Base-by-base conservation (phyloP, 1,140 invertebrate species). In the Eurosta solidaginis region DNA sequence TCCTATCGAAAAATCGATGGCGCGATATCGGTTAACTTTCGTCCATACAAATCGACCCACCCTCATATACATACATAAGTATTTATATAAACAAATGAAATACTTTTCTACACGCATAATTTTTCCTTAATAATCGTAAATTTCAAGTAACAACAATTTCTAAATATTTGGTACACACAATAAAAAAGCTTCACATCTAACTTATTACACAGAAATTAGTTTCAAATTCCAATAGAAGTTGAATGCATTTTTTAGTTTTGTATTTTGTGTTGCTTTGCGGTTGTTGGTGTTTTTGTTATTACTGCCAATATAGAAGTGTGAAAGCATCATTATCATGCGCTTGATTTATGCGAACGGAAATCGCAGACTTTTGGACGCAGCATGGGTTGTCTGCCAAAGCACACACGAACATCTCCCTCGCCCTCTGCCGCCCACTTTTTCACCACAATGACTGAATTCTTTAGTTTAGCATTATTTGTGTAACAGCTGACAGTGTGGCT, bases 281-380 rank as follows among this genome's bases (percentile, higher is more conserved):
- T 36, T 63, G 27, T 36, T 36, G 17, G 29, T 59, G 14, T 68
- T 68, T 29, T 42, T 68, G 59, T 68, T 68, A 20, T 22, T 22
- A 40, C 40, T 68, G 59, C 40, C 40, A 40, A n/a, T 33, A 9
- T 33, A 20, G n/a, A 68, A 68, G 59, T 68, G 59, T 68, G 59
- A 68, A 68, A 29, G 59, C 59, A 42, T 68, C 33, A 68, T 68
- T 68, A 68, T 68, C 59, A 68, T 33, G 40, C 59, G 59, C 59
- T 22, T 68, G 59, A 68, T 68, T 68, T 68, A 68, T 68, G 59
- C 27, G 33, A 7, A 22, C 59, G 59, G 59, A 68, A 68, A 68
- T 68, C 33, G 59, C 33, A 68, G 59, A 68, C 59, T 68, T 68
- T 40, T 68, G 59, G 59, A 68, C 59, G 33, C 59, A 68, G 59